These are phyloP conservation scores for Parambassis ranga DNA, from an alignment of 2,797 vertebrate genomes.

Conservation along the genomic window DNA sequence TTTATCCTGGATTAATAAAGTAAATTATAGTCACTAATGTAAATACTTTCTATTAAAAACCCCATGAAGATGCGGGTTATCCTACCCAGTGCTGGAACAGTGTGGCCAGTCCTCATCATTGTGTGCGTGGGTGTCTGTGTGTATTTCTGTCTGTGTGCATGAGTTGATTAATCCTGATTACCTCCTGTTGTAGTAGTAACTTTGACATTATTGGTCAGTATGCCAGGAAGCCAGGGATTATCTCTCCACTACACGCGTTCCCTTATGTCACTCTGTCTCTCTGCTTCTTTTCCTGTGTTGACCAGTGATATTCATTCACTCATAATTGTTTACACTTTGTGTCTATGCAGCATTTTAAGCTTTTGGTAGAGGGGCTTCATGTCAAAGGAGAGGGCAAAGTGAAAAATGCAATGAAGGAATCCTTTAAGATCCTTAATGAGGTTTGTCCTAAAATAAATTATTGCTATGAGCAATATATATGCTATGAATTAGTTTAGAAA, in stretches of 20 bases:
- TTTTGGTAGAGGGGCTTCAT: constrained; percentile 87
- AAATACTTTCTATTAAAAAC: no score
- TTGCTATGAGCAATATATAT: background rate
- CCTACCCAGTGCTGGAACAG: background rate
- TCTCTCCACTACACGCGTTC: constrained; percentile 21
- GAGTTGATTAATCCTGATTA: constrained; percentile 59
- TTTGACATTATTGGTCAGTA: constrained; percentile 42
- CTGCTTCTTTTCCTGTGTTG: background rate
- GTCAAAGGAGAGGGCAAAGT: constrained; percentile 94
- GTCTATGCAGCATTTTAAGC: constrained; percentile 89
- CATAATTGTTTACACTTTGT: background rate
- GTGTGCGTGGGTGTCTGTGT: background rate
- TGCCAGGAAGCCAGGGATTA: constrained; percentile 35
- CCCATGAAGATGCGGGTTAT: no score
- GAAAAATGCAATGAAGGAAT: constrained; percentile 89
- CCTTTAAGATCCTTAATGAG: constrained; percentile 92
- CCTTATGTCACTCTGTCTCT: constrained; percentile 1
- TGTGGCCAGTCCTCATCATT: background rate
- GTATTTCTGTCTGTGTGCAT: background rate
- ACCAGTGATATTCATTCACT: no score
- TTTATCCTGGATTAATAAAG: no score
- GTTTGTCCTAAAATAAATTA: constrained; percentile 63
- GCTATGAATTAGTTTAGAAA: no score
- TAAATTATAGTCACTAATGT: no score
- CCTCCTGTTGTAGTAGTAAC: constrained; percentile 44